Percentiles rank a stretch among this genome's conserved stretches.
These are phyloP conservation scores for Poeciliopsis presidionis DNA, from an alignment of 2,797 vertebrate species.

Conservation along the genomic window DNA sequence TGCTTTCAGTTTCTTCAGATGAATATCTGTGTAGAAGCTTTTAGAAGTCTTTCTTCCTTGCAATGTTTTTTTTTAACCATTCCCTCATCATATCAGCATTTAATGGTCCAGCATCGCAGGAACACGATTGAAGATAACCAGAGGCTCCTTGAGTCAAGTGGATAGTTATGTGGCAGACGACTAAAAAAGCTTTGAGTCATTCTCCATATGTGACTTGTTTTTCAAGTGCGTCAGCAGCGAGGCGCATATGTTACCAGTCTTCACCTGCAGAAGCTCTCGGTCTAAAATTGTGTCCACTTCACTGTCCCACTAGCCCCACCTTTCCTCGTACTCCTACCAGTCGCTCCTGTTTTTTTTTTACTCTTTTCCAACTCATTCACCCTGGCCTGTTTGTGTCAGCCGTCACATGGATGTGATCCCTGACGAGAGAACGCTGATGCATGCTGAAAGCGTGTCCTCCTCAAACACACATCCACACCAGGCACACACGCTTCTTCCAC, in stretches of 20 bases:
- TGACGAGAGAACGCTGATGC: conserved; percentile 58
- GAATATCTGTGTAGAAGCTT: conserved; percentile 34
- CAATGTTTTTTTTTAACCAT: conserved; percentile 46
- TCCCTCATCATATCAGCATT: conserved; percentile 30
- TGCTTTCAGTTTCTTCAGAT: background rate
- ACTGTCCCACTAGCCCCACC: conserved; percentile 31
- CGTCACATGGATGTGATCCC: conserved; percentile 52
- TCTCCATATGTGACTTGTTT: conserved; percentile 78
- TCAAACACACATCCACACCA: conserved; percentile 18
- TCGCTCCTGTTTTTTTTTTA: conserved; percentile 6
- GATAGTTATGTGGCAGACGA: conserved; percentile 58
- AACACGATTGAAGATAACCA: conserved; percentile 27
- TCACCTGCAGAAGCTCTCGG: conserved; percentile 66
- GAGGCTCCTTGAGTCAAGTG: conserved; percentile 53
- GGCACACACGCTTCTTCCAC: conserved; percentile 23
- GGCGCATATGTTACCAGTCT: conserved; percentile 60
- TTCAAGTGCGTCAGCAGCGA: conserved; percentile 75
- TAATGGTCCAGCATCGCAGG: conserved; percentile 30
- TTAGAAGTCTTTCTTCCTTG: conserved; percentile 56
- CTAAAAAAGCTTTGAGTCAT: conserved; percentile 77
- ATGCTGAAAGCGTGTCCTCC: conserved; percentile 66
- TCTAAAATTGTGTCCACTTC: conserved; percentile 60
- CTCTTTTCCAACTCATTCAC: conserved; percentile 9
- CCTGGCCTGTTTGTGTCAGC: conserved; percentile 46
- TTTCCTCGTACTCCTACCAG: conserved; percentile 19